Evolutionary conservation across 2,113 vertebrate species (phyloP).

Genomic region (Psilopogon haemacephalus): DNA sequence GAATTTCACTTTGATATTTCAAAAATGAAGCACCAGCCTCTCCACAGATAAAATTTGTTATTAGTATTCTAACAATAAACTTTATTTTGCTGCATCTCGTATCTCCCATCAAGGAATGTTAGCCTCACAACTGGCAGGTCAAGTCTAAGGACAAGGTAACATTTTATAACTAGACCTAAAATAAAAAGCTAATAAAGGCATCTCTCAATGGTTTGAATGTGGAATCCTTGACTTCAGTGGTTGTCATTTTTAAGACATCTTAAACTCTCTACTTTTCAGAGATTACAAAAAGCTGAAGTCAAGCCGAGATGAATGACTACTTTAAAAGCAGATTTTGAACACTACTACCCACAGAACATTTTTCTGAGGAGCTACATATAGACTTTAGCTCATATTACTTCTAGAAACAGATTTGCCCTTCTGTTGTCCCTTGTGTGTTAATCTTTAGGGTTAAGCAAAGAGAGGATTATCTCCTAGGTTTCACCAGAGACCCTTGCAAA

Average conservation of each 20-base stretch:
- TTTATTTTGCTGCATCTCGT: not conserved
- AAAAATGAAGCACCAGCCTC: not conserved
- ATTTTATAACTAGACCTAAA: not conserved
- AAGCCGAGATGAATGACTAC: not conserved
- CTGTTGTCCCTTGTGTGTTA: not conserved
- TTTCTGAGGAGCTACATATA: not conserved
- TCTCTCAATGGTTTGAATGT: not conserved
- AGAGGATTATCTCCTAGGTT: not conserved
- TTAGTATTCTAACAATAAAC: not conserved
- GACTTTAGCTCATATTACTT: not conserved
- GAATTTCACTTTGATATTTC: not conserved
- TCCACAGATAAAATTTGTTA: not conserved
- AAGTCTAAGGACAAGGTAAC: not conserved
- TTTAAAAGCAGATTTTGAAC: slow-evolving; percentile 1
- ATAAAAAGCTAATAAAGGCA: not conserved
- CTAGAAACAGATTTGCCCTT: not conserved
- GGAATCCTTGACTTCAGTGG: not conserved
- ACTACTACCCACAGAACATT: not conserved
- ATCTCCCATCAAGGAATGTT: not conserved
- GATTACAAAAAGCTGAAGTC: not conserved
- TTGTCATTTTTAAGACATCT: not conserved
- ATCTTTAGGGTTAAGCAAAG: not conserved
- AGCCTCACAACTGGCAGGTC: not conserved
- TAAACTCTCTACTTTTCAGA: not conserved
- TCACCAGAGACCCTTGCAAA: not conserved